Base-by-base conservation (phyloP, 2,888 invertebrate species). In the Leptinotarsa haldemani region DNA sequence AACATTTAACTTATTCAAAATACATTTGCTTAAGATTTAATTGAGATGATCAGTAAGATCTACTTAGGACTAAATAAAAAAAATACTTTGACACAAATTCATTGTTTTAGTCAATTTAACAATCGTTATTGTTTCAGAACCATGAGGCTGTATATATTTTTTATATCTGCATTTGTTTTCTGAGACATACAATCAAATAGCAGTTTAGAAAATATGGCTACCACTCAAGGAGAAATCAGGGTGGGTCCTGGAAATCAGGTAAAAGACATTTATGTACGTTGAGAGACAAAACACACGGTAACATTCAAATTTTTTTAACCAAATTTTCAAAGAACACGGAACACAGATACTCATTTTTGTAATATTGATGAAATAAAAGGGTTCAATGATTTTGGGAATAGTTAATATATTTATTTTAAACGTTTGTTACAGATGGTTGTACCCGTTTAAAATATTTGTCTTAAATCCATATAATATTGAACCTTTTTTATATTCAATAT, bases 231-330 rank as follows among this genome's bases (percentile, higher is more conserved):
- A 89, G 93, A 93, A 90, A 93, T 93, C 88, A 91, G 93, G 91
- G 92, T 93, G 90, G 93, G 93, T 90, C 91, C 92, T 88, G 92
- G 91, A 88, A 93, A 92, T 90, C 93, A 93, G 92, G 93, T 93
- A 90, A 90, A 90, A 89, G 90, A 90, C 88, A 89, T 90, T 89
- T 90, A 90, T 90, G 90, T 61, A 61, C 61, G 90, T 90, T 80
- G 81, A 78, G 88, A 80, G 76, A 77, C 76, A 78, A 80, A 79
- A 78, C 77, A 88, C 87, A 89, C 89, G 90, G 90, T 90, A 90
- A 90, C 88, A 87, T 74, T 75, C 25, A 77, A 74, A 80, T 80
- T 80, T 79, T 81, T 80, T 74, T 76, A 74, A 71, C 70, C 56
- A 73, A 70, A 77, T 61, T 69, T 22, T 22, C 20, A 56, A 12